Conservation (phyloP, 2,113 vertebrate genomes). For the Myiozetetes cayanensis region DNA sequence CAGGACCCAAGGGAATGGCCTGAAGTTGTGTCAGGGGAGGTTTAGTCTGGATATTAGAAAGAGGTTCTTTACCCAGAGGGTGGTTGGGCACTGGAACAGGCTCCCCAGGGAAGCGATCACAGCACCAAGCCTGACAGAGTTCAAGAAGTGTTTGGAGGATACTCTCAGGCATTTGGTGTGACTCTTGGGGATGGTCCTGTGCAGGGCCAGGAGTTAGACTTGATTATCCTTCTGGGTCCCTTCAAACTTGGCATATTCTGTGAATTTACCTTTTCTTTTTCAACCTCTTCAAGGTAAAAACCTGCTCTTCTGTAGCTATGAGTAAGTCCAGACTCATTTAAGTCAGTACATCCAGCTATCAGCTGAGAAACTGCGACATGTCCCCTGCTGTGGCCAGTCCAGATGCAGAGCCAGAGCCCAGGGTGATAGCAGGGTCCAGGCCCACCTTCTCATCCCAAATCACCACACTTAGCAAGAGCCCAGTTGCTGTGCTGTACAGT, state of each 20-base stretch:
- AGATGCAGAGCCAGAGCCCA: neutral
- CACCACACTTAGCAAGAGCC: accelerated
- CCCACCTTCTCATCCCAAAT: neutral
- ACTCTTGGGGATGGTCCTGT: neutral
- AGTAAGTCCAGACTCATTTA: neutral
- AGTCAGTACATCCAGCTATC: neutral
- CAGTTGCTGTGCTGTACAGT: accelerated
- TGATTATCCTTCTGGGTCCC: neutral
- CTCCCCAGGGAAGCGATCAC: neutral
- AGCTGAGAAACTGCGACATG: neutral
- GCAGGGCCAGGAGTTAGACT: neutral
- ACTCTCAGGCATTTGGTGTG: too few relatives aligned
- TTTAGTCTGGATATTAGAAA: neutral
- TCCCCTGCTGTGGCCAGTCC: neutral
- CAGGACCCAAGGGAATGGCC: neutral
- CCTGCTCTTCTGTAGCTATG: neutral
- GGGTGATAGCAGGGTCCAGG: neutral
- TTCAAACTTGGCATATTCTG: neutral
- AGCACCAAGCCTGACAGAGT: neutral
- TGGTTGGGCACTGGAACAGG: neutral
- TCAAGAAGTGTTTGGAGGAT: neutral
- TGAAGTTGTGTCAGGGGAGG: neutral
- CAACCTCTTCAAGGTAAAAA: neutral
- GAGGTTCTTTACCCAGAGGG: neutral
- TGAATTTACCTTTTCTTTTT: neutral